Conservation (phyloP, 2,113 vertebrate species). For the Mobula birostris region DNA sequence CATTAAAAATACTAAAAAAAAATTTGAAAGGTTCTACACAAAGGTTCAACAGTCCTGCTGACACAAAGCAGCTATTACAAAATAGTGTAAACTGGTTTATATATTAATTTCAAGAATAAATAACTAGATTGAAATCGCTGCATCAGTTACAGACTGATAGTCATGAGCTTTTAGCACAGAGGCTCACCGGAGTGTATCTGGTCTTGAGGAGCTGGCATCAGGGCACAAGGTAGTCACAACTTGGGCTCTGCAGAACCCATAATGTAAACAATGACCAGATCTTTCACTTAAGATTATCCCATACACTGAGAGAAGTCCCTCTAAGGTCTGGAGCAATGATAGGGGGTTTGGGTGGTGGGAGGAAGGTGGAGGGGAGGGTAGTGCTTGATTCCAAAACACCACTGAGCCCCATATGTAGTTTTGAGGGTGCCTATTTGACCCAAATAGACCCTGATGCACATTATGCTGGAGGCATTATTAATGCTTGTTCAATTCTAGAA, state of each 20-base stretch:
- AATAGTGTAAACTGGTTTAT: slow-evolving; percentile 34
- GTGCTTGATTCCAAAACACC: neutral
- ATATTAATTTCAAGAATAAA: slow-evolving; percentile 36
- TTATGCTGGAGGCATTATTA: neutral
- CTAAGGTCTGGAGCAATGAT: neutral
- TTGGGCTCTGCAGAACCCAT: neutral
- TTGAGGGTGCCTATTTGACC: neutral
- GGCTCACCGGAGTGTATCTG: neutral
- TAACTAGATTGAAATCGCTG: slow-evolving; percentile 12
- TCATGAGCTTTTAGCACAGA: neutral
- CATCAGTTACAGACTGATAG: neutral
- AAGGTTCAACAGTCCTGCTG: neutral
- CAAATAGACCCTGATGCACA: neutral
- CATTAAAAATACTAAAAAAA: slow-evolving; percentile 15
- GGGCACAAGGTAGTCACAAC: neutral
- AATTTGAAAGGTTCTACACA: neutral
- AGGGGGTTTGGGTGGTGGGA: neutral
- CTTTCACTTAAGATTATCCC: neutral
- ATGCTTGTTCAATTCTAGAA: neutral
- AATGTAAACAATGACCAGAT: neutral
- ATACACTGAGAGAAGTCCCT: neutral
- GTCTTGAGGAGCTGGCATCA: neutral
- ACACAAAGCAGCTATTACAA: slow-evolving; percentile 2
- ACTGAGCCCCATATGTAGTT: neutral
- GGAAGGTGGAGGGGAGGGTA: neutral